phyloP scores from a whole-genome alignment of 2,797 vertebrate genomes.

The Pipistrellus kuhlii region DNA sequence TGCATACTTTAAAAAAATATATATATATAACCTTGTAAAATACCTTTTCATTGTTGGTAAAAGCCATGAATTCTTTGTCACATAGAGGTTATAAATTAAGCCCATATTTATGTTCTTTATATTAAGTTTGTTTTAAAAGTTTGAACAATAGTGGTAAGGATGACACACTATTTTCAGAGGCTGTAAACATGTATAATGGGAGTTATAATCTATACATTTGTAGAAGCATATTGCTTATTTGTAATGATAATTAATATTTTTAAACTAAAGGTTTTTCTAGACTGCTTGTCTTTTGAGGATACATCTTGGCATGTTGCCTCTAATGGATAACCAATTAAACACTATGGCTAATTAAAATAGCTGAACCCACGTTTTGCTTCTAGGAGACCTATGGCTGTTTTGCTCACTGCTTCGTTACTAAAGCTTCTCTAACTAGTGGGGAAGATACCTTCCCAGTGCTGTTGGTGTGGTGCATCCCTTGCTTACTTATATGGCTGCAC shows the following conservation, averaged over 20 bases:
- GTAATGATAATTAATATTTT: neutral
- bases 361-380: neutral
- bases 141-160: constrained; percentile 30
- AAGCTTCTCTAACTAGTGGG: neutral
- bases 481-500: constrained; percentile 51
- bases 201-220: neutral
- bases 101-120: constrained; percentile 11
- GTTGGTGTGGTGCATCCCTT: constrained; percentile 51
- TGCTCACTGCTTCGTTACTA: neutral
- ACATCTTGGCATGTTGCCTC: neutral
- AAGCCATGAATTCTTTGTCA: neutral
- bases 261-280: neutral
- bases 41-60: constrained; percentile 13
- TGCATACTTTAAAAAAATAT: neutral
- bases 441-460: neutral
- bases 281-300: neutral
- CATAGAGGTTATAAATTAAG: neutral
- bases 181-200: neutral
- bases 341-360: neutral
- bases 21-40: neutral
- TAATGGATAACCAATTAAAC: neutral
- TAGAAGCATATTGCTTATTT: constrained; percentile 11
- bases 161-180: constrained; percentile 27
- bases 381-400: constrained; percentile 24
- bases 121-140: constrained; percentile 81